Evolutionary conservation across 2,888 invertebrate species (phyloP).

Genomic region (Phengaris arion): DNA sequence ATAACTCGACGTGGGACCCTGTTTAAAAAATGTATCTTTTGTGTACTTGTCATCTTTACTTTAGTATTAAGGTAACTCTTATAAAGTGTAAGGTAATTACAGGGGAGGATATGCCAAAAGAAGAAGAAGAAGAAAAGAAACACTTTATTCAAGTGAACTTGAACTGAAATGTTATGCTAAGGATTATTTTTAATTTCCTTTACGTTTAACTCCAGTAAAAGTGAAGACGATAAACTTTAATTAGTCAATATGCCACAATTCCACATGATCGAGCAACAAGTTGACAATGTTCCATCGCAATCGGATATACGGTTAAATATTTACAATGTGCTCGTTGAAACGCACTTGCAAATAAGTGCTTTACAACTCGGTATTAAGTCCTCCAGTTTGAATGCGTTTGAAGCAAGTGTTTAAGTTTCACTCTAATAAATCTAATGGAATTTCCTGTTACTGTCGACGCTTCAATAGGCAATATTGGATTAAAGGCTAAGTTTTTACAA

Average conservation of each 20-base stretch:
- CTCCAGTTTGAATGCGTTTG: not conserved
- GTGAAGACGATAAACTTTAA: too few relatives aligned
- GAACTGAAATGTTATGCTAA: too few relatives aligned
- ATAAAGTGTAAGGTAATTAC: too few relatives aligned
- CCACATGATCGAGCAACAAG: not conserved
- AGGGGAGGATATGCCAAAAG: too few relatives aligned
- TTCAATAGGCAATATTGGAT: too few relatives aligned
- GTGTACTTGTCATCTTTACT: not conserved
- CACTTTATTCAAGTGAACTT: not conserved
- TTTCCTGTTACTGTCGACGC: too few relatives aligned
- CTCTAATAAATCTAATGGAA: not conserved
- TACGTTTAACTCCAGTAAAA: too few relatives aligned
- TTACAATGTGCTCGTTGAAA: not conserved
- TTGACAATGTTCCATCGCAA: not conserved
- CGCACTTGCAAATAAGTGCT: not conserved
- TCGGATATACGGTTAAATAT: not conserved
- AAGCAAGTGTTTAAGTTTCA: not conserved
- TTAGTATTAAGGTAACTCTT: not conserved
- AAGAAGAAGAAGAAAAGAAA: not conserved
- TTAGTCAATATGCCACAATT: too few relatives aligned
- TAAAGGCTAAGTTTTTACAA: too few relatives aligned
- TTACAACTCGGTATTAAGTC: not conserved
- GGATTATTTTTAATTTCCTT: too few relatives aligned
- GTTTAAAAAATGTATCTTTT: slow-evolving; percentile 33
- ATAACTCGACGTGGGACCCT: slow-evolving; percentile 83